Evolutionary conservation across 2,888 invertebrate species (phyloP).

Genomic region (Melinaea marsaeus): DNA sequence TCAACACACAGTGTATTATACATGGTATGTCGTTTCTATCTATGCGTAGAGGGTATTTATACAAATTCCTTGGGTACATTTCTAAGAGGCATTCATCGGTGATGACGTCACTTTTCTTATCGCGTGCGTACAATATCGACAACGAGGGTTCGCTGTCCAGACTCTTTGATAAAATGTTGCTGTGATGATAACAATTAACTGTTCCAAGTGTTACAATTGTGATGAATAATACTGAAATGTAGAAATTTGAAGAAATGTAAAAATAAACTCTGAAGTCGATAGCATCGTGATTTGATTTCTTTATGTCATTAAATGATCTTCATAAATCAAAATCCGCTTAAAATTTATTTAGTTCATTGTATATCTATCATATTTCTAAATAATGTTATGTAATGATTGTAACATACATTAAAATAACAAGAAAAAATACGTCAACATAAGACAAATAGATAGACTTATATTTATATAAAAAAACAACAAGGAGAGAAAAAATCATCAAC

Average conservation of each 20-base stretch:
- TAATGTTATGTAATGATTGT: no score
- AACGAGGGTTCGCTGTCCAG: constrained; percentile 62
- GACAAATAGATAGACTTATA: no score
- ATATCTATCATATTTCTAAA: no score
- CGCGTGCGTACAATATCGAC: constrained; percentile 64
- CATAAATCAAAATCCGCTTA: no score
- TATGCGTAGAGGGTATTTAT: constrained; percentile 63
- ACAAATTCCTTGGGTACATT: constrained; percentile 68
- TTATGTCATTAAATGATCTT: no score
- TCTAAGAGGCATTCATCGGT: constrained; percentile 63
- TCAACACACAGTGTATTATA: constrained; percentile 69
- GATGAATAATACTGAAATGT: constrained; percentile 58
- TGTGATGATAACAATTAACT: constrained; percentile 46
- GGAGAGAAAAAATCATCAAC: no score
- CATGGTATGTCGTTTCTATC: constrained; percentile 69
- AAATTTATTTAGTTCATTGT: no score
- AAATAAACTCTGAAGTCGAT: not conserved
- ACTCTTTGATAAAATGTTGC: constrained; percentile 56
- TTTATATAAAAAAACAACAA: no score
- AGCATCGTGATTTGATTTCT: no score
- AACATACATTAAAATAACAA: no score
- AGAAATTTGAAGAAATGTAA: constrained; percentile 14
- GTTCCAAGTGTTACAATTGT: constrained; percentile 44
- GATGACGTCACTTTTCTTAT: constrained; percentile 60
- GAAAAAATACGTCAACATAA: no score